Evolutionary conservation across 2,113 vertebrate genomes (phyloP).

Genomic region (Desmodus rotundus): DNA sequence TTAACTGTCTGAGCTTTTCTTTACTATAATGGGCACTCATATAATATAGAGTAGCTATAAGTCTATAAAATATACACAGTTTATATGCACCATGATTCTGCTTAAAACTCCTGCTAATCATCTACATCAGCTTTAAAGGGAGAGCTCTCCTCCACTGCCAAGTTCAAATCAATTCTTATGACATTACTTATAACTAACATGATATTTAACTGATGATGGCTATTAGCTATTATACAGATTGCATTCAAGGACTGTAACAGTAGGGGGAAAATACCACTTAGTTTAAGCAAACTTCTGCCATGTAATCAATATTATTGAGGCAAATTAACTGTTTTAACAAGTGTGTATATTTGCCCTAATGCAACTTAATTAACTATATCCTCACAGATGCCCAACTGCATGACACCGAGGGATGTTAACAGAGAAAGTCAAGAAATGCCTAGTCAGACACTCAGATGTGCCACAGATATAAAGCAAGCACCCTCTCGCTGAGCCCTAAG

Average conservation of each 20-base stretch:
- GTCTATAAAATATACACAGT: conserved; percentile 77
- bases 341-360: conserved; percentile 80
- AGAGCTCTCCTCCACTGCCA: conserved; percentile 76
- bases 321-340: conserved; percentile 86
- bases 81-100: conserved; percentile 73
- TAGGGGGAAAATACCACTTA: conserved; percentile 84
- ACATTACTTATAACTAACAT: conserved; percentile 92
- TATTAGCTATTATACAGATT: conserved; percentile 88
- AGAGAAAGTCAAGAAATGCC: conserved; percentile 32
- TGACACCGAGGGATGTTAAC: conserved; percentile 29
- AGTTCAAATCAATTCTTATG: conserved; percentile 95
- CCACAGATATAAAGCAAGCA: background rate
- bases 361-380: conserved; percentile 81
- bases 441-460: background rate
- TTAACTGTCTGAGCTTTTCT: conserved; percentile 81
- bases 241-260: conserved; percentile 86
- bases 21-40: conserved; percentile 76
- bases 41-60: conserved; percentile 70
- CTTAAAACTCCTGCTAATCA: conserved; percentile 75
- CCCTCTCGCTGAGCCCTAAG: background rate
- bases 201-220: conserved; percentile 89
- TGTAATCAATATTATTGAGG: conserved; percentile 86
- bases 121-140: conserved; percentile 71
- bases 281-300: conserved; percentile 87
- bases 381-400: conserved; percentile 59